Evolutionary conservation across 1,140 invertebrate species (phyloP), one percentile per base, ranked within the genome.

Genomic region (Hyles euphorbiae): DNA sequence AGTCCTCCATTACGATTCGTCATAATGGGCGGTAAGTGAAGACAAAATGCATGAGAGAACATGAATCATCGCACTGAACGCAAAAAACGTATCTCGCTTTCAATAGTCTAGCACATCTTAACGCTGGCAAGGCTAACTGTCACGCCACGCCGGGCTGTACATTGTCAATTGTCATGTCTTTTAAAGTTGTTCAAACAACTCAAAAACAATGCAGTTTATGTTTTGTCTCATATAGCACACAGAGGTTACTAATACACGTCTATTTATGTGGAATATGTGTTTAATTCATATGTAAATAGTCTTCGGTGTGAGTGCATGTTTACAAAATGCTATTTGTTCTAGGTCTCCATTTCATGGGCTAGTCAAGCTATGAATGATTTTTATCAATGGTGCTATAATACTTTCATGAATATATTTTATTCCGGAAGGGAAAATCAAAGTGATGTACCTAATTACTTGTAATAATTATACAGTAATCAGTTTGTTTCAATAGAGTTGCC

Each of bases 1-100:
- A 69, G 50, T 64, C 53, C 58, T 52, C 34, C 50, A n/a, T 10
- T 34, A 10, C 34, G 33, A 52, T 65, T 47, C 65, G 64, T 65
- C 61, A 67, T 54, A 62, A 62, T 82, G 78, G 81, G 78, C 65
- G 78, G 81, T 82, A 83, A 83, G 79, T 82, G 68, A 63, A 70
- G 55, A 34, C 50, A 4, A 48, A 48, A 48, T 46, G 47, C 47
- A 48, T 11, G n/a, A 22, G 22, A 48, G 47, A 8, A 48, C 47
- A 48, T 48, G 47, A 48, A 12, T 11, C 3, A 22, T 48, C 10
- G 47, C 47, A 48, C 11, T 40, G 36, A 40, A 40, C 36, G 36
- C 36, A 40, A 40, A 5, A 40, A 40, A 22, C 22, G 22, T 22
- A 22, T 22, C 36, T 40, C 36, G 36, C 36, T 40, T 40, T 40